A percentile compares a stretch with the other conserved stretches of the same genome.
phyloP scores from a whole-genome alignment of 2,888 invertebrate species.

The Rotaria macrura region DNA sequence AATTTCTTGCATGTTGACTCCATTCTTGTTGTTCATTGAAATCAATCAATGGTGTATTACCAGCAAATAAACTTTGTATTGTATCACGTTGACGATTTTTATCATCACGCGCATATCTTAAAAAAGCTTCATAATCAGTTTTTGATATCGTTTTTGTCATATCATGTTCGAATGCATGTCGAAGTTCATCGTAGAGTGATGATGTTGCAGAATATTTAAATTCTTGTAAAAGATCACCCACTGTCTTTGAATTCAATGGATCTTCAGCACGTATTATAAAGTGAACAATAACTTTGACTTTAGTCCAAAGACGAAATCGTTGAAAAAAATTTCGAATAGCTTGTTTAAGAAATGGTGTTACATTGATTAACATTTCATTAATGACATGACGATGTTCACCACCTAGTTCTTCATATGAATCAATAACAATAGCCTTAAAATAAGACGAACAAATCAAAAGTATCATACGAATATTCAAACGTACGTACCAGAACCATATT shows the following conservation, averaged over 20 bases:
- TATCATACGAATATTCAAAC: not conserved
- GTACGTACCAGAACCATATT: not conserved
- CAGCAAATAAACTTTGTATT: not conserved
- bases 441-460: not conserved
- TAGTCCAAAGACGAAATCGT: not conserved
- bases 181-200: not conserved
- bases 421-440: slow-evolving; percentile 7
- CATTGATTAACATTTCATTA: not conserved
- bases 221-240: not conserved
- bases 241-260: not conserved
- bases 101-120: not conserved
- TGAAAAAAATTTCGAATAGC: not conserved
- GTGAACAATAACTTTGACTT: not conserved
- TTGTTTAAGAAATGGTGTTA: not conserved
- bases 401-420: not conserved
- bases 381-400: not conserved
- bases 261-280: not conserved
- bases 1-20: not conserved
- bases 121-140: not conserved
- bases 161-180: not conserved
- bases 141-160: not conserved
- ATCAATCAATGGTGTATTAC: not conserved
- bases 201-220: not conserved
- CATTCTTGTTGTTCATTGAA: not conserved
- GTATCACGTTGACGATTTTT: not conserved